Evolutionary conservation across 2,797 vertebrate species (phyloP), one percentile per base, ranked within the genome.

Genomic region (Phoeniculus purpureus): DNA sequence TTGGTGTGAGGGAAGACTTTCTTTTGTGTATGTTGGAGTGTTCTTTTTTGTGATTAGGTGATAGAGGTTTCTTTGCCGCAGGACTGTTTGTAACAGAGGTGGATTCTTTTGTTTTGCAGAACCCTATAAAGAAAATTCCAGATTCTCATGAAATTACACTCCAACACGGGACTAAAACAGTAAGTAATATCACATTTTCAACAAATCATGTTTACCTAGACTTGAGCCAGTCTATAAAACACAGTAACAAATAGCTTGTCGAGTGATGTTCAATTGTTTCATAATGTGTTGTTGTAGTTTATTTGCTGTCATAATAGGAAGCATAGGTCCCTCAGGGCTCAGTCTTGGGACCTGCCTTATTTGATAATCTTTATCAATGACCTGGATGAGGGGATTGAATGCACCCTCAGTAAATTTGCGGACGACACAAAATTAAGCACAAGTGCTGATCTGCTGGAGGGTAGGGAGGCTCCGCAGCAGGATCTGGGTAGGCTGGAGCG

Each of bases 111-210:
- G 72, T 71, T 34, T 81, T 90, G 27, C 94, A 99, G 99, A 98
- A 98, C 92, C 99, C 99, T 77, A 96, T 99, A 58, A 99, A 98
- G 97, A 99, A 97, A 97, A 99, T 99, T 96, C 99, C 99, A 81
- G 99, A 99, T 94, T 98, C 98, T 13, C 99, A 99, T 96, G 99
- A 99, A 95, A 99, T 99, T 96, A 99, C 98, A 3, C 97, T 99
- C 55, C 98, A 98, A 78, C 99, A 99, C 27, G 99, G 99, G 95
- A 98, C 97, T 50, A 99, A 98, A 97, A 98, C 98, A 17, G 99
- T 99, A 98, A 98, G 98, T 95, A 31, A 45, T 27, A 67, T 86
- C 22, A 77, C n/a, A 6, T 58, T 87, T 88, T 65, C 54, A 54
- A 37, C 6, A 21, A 5, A 8, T 75, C 4, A 9, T 74, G 23